These are phyloP conservation scores for Rutpela maculata DNA, from an alignment of 2,888 invertebrate genomes.

Conservation along the genomic window DNA sequence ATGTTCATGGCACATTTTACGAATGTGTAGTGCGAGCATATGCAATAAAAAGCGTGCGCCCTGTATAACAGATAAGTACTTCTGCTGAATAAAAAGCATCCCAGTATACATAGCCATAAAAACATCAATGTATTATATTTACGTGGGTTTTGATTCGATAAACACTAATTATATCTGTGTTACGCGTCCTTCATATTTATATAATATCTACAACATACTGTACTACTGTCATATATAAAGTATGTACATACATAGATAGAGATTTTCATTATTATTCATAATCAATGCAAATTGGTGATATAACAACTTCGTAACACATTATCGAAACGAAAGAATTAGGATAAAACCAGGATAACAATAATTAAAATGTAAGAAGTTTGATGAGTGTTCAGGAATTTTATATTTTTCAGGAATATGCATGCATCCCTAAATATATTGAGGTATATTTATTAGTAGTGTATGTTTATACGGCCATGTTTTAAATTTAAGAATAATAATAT, in stretches of 20 bases:
- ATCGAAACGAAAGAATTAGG: not conserved
- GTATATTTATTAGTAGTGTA: not conserved
- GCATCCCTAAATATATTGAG: not conserved
- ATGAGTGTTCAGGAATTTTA: no score
- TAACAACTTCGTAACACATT: not conserved
- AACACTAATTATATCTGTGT: not conserved
- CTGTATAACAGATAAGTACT: not conserved
- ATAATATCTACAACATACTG: not conserved
- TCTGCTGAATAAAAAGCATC: not conserved
- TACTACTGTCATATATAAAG: slow-evolving; percentile 2
- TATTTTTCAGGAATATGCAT: not conserved
- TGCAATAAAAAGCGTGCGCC: not conserved
- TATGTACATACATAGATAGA: not conserved
- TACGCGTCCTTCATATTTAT: slow-evolving; percentile 1
- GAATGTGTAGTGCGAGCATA: not conserved
- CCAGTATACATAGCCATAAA: not conserved
- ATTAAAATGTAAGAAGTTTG: no score
- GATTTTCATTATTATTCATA: not conserved
- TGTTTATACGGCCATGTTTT: not conserved
- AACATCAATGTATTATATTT: not conserved
- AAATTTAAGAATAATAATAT: not conserved
- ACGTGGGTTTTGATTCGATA: slow-evolving; percentile 2
- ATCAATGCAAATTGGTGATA: not conserved
- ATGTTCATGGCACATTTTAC: not conserved
- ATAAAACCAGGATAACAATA: not conserved